Conservation (phyloP, 2,888 invertebrate genomes). For the Thera britannica region DNA sequence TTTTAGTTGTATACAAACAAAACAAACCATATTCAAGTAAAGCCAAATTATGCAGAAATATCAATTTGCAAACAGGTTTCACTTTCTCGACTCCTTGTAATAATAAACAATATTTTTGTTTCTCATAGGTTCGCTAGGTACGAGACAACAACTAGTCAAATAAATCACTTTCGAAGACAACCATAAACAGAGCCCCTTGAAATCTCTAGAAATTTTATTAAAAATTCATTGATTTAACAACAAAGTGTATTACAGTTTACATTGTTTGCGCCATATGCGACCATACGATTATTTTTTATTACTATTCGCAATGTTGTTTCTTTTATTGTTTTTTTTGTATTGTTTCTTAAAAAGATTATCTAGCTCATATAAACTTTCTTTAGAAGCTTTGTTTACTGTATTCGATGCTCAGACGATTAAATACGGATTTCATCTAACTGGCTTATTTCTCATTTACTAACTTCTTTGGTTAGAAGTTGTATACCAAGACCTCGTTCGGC, state of each 20-base stretch:
- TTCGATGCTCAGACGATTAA: neutral
- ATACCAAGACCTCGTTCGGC: constrained; percentile 18
- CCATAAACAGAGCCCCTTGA: constrained; percentile 6
- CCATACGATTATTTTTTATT: constrained; percentile 31
- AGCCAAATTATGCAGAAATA: constrained; percentile 4
- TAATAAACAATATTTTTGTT: constrained; percentile 1
- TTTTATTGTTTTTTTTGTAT: neutral
- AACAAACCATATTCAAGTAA: neutral
- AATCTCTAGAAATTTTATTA: constrained; percentile 17
- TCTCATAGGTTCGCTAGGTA: neutral
- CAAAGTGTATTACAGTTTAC: constrained; percentile 30
- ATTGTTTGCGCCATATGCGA: constrained; percentile 37
- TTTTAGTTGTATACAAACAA: neutral
- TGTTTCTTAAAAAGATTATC: neutral
- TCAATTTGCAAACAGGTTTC: neutral
- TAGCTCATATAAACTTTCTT: neutral
- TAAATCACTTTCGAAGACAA: constrained; percentile 8
- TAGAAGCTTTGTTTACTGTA: neutral
- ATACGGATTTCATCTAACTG: neutral
- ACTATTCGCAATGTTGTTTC: constrained; percentile 21
- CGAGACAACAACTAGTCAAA: constrained; percentile 1
- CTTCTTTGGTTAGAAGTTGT: constrained; percentile 2
- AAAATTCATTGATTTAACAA: constrained; percentile 26
- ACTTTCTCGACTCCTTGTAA: constrained; percentile 3
- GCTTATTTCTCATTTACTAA: neutral